Conservation (phyloP, 2,888 invertebrate genomes). For the Catocala fraxini region DNA sequence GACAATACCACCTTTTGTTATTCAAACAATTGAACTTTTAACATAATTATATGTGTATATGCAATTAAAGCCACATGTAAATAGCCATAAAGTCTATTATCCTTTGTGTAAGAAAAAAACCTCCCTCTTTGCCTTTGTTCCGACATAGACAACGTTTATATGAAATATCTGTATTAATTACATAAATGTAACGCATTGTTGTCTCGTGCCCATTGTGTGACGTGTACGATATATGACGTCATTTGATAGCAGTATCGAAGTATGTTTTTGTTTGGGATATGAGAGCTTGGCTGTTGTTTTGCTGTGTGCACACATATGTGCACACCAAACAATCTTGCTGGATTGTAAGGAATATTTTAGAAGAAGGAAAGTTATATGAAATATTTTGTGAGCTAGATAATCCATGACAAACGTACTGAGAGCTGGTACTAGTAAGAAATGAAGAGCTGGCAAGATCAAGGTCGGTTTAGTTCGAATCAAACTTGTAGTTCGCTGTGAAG, state of each 20-base stretch:
- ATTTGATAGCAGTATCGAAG: constrained; percentile 7
- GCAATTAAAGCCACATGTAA: constrained; percentile 17
- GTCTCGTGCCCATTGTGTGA: constrained; percentile 30
- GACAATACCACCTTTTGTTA: constrained; percentile 21
- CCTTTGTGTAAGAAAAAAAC: constrained; percentile 31
- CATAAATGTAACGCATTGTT: constrained; percentile 39
- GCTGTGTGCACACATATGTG: not conserved
- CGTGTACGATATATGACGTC: constrained; percentile 11
- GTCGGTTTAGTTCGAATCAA: too few relatives aligned
- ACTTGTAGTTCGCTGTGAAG: too few relatives aligned
- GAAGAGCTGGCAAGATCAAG: too few relatives aligned
- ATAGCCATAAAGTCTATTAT: constrained; percentile 38
- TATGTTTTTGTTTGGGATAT: not conserved
- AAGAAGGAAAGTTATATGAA: too few relatives aligned
- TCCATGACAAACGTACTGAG: too few relatives aligned
- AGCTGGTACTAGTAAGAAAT: too few relatives aligned
- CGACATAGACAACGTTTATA: constrained; percentile 22
- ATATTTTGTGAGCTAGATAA: too few relatives aligned
- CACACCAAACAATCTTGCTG: too few relatives aligned
- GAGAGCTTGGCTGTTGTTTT: not conserved
- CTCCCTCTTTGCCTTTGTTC: constrained; percentile 32
- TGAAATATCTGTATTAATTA: constrained; percentile 39
- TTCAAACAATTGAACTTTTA: constrained; percentile 36
- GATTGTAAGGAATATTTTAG: too few relatives aligned
- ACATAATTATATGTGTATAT: constrained; percentile 3